These are phyloP conservation scores for Platycheirus rosarum DNA, from an alignment of 2,888 invertebrate genomes.

Conservation along the genomic window DNA sequence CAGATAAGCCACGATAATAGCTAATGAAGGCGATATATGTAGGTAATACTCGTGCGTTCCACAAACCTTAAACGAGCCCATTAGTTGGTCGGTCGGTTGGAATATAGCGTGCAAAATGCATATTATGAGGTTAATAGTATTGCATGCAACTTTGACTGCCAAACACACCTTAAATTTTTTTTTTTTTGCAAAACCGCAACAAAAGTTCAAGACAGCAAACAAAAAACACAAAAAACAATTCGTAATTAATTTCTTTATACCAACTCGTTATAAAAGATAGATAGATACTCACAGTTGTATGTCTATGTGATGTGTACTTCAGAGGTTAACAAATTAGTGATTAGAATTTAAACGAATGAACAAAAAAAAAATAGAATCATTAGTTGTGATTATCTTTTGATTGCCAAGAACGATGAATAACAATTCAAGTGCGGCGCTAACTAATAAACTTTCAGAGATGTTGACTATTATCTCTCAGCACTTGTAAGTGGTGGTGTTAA, in stretches of 20 bases:
- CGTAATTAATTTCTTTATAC: conserved; percentile 57
- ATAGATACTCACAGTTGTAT: neutral
- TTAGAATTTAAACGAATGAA: conserved; percentile 54
- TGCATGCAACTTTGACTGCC: conserved; percentile 57
- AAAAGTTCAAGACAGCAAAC: conserved; percentile 19
- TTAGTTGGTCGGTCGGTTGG: conserved; percentile 48
- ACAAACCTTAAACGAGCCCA: conserved; percentile 59
- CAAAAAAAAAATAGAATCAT: conserved; percentile 51
- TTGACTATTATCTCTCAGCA: conserved; percentile 33
- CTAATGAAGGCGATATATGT: conserved; percentile 20
- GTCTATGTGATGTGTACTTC: neutral
- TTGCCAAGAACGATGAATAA: conserved; percentile 48
- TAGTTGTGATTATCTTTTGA: conserved; percentile 64
- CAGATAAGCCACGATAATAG: conserved; percentile 56
- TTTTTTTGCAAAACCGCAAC: conserved; percentile 37
- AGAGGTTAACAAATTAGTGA: conserved; percentile 56
- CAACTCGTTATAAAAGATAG: neutral
- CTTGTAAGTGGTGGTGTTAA: conserved; percentile 9
- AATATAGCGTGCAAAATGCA: conserved; percentile 70
- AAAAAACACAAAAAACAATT: conserved; percentile 43
- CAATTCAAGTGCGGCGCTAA: conserved; percentile 63
- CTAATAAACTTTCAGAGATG: conserved; percentile 58
- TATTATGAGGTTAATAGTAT: conserved; percentile 63
- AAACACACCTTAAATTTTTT: conserved; percentile 58
- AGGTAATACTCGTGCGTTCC: conserved; percentile 52